phyloP scores from a whole-genome alignment of 2,888 invertebrate genomes.

The Lypha dubia region DNA sequence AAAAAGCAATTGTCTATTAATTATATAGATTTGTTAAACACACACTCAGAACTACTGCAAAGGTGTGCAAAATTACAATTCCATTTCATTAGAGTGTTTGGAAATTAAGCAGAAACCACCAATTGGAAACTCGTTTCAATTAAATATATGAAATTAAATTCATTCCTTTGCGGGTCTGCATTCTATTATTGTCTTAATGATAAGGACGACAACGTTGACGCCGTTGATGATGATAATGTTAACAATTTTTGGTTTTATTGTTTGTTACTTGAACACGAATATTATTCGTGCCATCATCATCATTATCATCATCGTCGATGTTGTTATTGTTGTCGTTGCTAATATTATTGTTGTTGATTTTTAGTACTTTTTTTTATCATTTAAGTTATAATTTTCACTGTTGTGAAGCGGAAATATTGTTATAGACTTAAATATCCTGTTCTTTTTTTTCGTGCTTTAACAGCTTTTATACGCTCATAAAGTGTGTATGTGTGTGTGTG shows the following conservation, averaged over 20 bases:
- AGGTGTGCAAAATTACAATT: no score
- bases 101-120: no score
- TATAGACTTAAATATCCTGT: constrained; percentile 64
- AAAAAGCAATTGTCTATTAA: no score
- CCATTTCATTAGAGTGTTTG: no score
- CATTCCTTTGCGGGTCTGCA: constrained; percentile 16
- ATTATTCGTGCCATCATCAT: background rate
- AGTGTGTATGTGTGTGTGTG: no score
- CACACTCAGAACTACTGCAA: no score
- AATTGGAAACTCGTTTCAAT: background rate
- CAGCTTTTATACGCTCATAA: constrained; percentile 27
- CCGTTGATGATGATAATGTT: constrained; percentile 52
- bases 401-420: constrained; percentile 63
- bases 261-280: constrained; percentile 29
- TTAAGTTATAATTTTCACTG: constrained; percentile 77
- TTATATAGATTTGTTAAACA: no score
- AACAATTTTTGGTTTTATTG: constrained; percentile 47
- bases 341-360: constrained; percentile 41
- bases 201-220: constrained; percentile 43
- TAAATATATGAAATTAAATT: background rate
- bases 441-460: constrained; percentile 58
- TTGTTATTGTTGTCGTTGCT: constrained; percentile 31
- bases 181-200: constrained; percentile 26
- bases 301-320: background rate
- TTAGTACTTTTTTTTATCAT: constrained; percentile 73